Percentiles rank a stretch among this genome's conserved stretches.
Evolutionary conservation across 2,797 vertebrate genomes (phyloP).

Genomic region (Halcyon badia): DNA sequence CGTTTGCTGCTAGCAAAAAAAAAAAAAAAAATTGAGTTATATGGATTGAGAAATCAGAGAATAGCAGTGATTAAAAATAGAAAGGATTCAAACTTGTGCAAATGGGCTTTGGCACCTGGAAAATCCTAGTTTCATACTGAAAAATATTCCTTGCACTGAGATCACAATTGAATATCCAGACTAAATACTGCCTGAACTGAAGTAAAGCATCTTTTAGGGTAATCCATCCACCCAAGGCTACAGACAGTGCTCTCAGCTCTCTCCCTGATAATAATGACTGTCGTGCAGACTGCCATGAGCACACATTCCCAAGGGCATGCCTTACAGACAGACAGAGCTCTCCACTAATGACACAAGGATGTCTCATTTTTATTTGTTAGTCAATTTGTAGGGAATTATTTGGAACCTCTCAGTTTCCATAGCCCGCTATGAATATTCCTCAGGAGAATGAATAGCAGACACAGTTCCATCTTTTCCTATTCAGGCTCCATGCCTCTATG

Average conservation of each 20-base stretch:
- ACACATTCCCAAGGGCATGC: not conserved
- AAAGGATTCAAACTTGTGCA: not conserved
- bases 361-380: not conserved
- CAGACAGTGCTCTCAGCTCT: not conserved
- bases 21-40: not conserved
- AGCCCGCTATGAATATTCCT: not conserved
- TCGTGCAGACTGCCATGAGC: not conserved
- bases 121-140: not conserved
- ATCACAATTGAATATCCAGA: not conserved
- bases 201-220: not conserved
- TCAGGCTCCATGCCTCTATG: not conserved
- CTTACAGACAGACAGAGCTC: not conserved
- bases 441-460: not conserved
- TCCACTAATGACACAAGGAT: not conserved
- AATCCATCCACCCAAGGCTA: not conserved
- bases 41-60: not conserved
- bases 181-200: not conserved
- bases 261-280: not conserved
- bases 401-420: not conserved
- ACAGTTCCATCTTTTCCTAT: not conserved
- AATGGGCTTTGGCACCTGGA: not conserved
- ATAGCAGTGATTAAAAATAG: not conserved
- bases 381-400: not conserved
- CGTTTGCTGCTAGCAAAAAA: not conserved
- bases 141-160: not conserved